A percentile compares a stretch with the other conserved stretches of the same genome.
Evolutionary conservation across 2,113 vertebrate genomes (phyloP).

Genomic region (Rattus norvegicus): DNA sequence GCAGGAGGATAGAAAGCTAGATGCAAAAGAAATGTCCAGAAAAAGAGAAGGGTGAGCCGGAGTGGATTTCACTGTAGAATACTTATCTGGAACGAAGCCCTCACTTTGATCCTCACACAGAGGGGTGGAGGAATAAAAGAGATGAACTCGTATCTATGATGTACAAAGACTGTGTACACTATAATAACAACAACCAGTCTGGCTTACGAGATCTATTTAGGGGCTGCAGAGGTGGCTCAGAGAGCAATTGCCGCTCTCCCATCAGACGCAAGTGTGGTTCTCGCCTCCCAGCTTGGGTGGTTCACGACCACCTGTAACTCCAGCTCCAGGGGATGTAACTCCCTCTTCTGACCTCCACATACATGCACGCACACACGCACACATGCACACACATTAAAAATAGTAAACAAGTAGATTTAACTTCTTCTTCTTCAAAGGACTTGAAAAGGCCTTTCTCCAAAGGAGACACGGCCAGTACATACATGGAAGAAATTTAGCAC

Average conservation of each 20-base stretch:
- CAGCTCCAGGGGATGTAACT: neutral
- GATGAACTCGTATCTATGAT: neutral
- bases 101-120: neutral
- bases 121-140: neutral
- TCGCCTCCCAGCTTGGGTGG: neutral
- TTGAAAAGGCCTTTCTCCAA: neutral
- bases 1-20: neutral
- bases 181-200: neutral
- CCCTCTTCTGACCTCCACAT: neutral
- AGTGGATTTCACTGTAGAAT: neutral
- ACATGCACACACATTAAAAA: neutral
- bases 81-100: neutral
- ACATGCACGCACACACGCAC: neutral
- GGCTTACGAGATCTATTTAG: neutral
- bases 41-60: neutral
- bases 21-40: neutral
- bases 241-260: neutral
- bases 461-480: neutral
- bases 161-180: neutral
- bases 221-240: neutral
- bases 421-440: conserved; percentile 26
- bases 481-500: neutral
- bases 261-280: neutral
- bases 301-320: neutral
- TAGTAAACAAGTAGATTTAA: neutral